Percentiles rank a stretch among this genome's conserved stretches.
phyloP scores from a whole-genome alignment of 2,113 vertebrate genomes.

The Podarcis cretensis region DNA sequence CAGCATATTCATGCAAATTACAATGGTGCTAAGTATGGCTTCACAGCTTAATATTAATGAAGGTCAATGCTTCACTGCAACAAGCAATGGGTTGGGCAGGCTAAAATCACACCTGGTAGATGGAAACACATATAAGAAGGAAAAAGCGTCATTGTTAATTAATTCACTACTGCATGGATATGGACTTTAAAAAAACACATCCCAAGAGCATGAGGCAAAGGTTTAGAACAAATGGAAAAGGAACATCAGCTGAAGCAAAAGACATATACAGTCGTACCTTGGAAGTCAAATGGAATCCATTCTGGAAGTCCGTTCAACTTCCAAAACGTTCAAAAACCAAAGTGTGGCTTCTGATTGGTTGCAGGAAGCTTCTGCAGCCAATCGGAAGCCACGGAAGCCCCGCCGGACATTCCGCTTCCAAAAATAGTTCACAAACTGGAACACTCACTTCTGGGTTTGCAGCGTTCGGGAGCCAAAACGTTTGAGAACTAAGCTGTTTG shows the following conservation, averaged over 20 bases:
- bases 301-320: too few species aligned
- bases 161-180: neutral
- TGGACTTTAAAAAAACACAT: neutral
- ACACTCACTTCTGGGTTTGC: too few species aligned
- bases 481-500: too few species aligned
- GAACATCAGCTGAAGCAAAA: neutral
- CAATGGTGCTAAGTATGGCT: neutral
- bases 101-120: slow-evolving; percentile 8
- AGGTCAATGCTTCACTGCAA: neutral
- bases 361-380: too few species aligned
- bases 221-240: neutral
- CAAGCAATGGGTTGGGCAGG: slow-evolving; percentile 17
- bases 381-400: too few species aligned
- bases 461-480: too few species aligned
- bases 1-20: neutral
- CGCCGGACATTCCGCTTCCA: too few species aligned
- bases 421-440: too few species aligned
- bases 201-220: neutral
- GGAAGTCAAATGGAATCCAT: too few species aligned
- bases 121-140: neutral
- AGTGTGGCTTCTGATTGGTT: too few species aligned
- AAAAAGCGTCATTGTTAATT: neutral
- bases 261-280: neutral
- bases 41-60: slow-evolving; percentile 9
- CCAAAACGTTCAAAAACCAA: too few species aligned